These are phyloP conservation scores for Macquaria ambigua DNA, from an alignment of 2,113 vertebrate genomes.

Conservation along the genomic window DNA sequence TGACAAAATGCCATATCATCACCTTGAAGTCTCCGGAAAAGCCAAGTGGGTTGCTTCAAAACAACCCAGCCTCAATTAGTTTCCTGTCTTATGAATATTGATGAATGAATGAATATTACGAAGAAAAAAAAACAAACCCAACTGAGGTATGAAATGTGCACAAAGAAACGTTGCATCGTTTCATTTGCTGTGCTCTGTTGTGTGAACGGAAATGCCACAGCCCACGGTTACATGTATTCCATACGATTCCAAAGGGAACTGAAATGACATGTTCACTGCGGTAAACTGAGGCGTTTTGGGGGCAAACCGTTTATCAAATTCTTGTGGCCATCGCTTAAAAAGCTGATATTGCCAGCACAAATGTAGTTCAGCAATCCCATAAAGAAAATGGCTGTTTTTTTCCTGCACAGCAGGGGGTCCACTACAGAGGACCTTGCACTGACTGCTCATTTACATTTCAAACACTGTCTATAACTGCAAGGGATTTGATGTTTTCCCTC, in stretches of 20 bases:
- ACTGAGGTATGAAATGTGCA: slow-evolving; percentile 36
- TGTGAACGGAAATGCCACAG: slow-evolving; percentile 29
- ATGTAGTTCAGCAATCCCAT: slow-evolving; percentile 59
- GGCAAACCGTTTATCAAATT: slow-evolving; percentile 57
- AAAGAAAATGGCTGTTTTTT: slow-evolving; percentile 71
- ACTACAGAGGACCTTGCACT: slow-evolving; percentile 77
- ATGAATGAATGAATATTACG: slow-evolving; percentile 58
- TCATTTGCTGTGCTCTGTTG: slow-evolving; percentile 28
- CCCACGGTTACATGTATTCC: slow-evolving; percentile 3
- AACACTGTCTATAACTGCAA: slow-evolving; percentile 83
- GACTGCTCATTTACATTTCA: slow-evolving; percentile 85
- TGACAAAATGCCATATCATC: slow-evolving; percentile 59
- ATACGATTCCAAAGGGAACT: slow-evolving; percentile 17
- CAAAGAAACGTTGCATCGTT: slow-evolving; percentile 28
- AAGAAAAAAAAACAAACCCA: slow-evolving; percentile 9
- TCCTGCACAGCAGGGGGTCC: slow-evolving; percentile 74
- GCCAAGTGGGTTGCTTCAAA: slow-evolving; percentile 54
- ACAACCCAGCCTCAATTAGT: slow-evolving; percentile 51
- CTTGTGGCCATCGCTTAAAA: slow-evolving; percentile 42
- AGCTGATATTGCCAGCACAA: slow-evolving; percentile 56
- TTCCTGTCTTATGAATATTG: slow-evolving; percentile 69
- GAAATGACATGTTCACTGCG: slow-evolving; percentile 20
- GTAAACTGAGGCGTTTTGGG: slow-evolving; percentile 24
- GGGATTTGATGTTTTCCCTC: slow-evolving; percentile 83
- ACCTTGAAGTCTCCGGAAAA: slow-evolving; percentile 57